Evolutionary conservation across 2,113 vertebrate species (phyloP), one percentile per base, ranked within the genome.

Genomic region (Dipodomys spectabilis): DNA sequence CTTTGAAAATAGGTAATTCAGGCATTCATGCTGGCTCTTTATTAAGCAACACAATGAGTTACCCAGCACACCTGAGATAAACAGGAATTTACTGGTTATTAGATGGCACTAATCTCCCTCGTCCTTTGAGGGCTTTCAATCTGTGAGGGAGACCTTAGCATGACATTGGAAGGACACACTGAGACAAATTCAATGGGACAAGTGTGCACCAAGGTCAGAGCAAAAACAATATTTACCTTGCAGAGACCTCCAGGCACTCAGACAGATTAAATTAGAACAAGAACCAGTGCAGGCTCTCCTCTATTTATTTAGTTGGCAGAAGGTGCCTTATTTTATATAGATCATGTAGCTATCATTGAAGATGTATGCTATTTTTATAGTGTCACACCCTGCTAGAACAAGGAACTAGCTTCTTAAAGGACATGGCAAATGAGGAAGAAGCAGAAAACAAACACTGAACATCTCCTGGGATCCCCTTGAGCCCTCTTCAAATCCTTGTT

Each of bases 261-360:
- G 72, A 82, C 25, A 93, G 89, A 93, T 95, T 94, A 96, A 95
- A 97, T 96, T 95, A 94, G 90, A 94, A 90, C 45, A 80, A 49
- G 60, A 94, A 90, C 22, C 53, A 95, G 86, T 92, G 78, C 91
- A 94, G 62, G 80, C 49, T 18, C 81, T 87, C 53, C 65, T 96
- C 57, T 94, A 60, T 96, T 95, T 95, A 90, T 93, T 95, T 88
- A 95, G 45, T 81, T 95, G 94, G 80, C 91, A 91, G 80, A 71
- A 95, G 68, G 32, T 78, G 28, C 81, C 88, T 97, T 96, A 71
- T 92, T 94, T 94, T 96, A 88, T 92, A 84, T 84, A 88, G 68
- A 93, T 93, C 82, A 86, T 77, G 89, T 72, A 94, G 86, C 80
- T 13, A 91, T 78, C 86, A 91, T 22, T 82, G 81, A 90, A 88